Evolutionary conservation across 2,797 vertebrate species (phyloP).

Genomic region (Onychomys torridus): DNA sequence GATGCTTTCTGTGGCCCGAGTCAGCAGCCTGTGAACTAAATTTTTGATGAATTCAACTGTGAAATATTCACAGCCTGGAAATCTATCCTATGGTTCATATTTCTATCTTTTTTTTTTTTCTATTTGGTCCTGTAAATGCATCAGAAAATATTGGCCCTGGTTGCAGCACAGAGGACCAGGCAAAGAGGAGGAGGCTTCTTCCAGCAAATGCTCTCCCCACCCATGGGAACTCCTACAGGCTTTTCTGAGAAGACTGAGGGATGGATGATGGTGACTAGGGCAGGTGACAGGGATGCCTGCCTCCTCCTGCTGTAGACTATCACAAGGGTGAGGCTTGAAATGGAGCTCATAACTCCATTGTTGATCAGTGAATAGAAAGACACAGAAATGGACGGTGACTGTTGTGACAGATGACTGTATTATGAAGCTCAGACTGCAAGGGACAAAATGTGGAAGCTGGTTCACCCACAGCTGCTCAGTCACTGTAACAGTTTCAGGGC

Average conservation of each 20-base stretch:
- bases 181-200: not conserved
- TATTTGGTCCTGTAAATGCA: not conserved
- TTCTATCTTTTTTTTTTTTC: not conserved
- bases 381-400: constrained; percentile 76
- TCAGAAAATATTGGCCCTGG: not conserved
- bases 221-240: not conserved
- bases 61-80: constrained; percentile 64
- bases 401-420: constrained; percentile 78
- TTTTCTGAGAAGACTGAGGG: not conserved
- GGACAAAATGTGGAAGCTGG: constrained; percentile 48
- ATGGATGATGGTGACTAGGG: not conserved
- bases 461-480: not conserved
- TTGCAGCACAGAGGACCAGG: not conserved
- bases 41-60: constrained; percentile 51
- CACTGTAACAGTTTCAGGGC: not conserved
- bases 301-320: not conserved
- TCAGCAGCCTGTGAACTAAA: not conserved
- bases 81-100: not conserved
- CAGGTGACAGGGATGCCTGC: not conserved
- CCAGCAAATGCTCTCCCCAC: not conserved
- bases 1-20: rapidly evolving
- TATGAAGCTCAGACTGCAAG: constrained; percentile 63
- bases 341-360: constrained; percentile 67
- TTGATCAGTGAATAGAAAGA: constrained; percentile 78
- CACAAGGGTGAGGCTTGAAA: constrained; percentile 65